Evolutionary conservation across 2,797 vertebrate genomes (phyloP).

Genomic region (Sciurus vulgaris): DNA sequence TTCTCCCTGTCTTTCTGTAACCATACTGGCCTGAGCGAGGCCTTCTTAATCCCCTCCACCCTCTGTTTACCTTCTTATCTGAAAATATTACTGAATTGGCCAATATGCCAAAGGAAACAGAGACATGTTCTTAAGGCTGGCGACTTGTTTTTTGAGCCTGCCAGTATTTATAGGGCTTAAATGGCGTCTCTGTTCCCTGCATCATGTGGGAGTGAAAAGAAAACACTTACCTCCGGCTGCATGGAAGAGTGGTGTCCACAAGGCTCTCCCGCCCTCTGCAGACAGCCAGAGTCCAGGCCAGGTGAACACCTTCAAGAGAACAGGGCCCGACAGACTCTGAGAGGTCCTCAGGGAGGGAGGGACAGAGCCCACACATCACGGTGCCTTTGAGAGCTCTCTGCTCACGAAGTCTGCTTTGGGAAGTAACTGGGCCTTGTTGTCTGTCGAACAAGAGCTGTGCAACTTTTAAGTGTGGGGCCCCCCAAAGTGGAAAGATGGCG

Average conservation of each 20-base stretch:
- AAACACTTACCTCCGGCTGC: conserved; percentile 10
- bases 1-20: background rate
- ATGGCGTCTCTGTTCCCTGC: conserved; percentile 71
- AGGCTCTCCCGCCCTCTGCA: background rate
- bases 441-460: background rate
- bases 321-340: background rate
- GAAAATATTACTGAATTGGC: conserved; percentile 75
- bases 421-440: background rate
- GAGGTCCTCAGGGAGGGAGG: background rate
- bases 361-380: background rate
- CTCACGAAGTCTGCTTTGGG: background rate
- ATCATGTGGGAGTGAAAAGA: conserved; percentile 31
- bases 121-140: conserved; percentile 79
- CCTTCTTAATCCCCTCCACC: conserved; percentile 30
- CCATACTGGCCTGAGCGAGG: conserved; percentile 31
- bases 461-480: background rate
- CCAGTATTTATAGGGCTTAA: conserved; percentile 74
- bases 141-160: conserved; percentile 68
- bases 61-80: conserved; percentile 82
- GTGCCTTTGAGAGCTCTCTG: background rate
- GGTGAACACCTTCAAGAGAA: conserved; percentile 5
- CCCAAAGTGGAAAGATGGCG: background rate
- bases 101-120: conserved; percentile 82
- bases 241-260: background rate
- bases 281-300: conserved; percentile 1